Evolutionary conservation across 2,113 vertebrate species (phyloP).

Genomic region (Etheostoma cragini): DNA sequence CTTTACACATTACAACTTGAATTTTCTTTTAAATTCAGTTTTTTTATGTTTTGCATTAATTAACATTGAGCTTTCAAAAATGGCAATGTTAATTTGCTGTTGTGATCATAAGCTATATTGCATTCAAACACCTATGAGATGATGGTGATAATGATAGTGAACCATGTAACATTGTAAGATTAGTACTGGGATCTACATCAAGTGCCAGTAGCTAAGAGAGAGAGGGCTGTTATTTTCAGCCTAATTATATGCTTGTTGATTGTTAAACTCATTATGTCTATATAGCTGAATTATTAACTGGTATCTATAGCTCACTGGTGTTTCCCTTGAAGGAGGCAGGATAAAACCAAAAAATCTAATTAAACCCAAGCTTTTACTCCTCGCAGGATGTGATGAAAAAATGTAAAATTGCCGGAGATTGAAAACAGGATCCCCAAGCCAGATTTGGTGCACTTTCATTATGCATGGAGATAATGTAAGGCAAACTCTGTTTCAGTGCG

Average conservation of each 20-base stretch:
- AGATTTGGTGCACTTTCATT: constrained; percentile 19
- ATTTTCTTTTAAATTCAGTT: no score
- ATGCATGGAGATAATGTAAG: constrained; percentile 22
- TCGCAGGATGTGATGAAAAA: constrained; percentile 24
- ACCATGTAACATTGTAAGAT: background rate
- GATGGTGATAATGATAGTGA: background rate
- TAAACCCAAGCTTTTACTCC: constrained; percentile 8
- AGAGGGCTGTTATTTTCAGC: background rate
- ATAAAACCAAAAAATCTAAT: constrained; percentile 30
- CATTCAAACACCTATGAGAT: background rate
- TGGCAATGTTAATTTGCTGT: no score
- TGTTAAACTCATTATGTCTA: constrained; percentile 45
- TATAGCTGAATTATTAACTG: constrained; percentile 45
- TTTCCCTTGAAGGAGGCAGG: constrained; percentile 22
- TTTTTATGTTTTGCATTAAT: background rate
- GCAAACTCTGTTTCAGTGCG: constrained; percentile 11
- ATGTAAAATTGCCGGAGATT: constrained; percentile 22
- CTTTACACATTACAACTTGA: no score
- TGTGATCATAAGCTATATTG: background rate
- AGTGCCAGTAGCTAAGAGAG: background rate
- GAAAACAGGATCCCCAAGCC: constrained; percentile 16
- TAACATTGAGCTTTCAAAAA: no score
- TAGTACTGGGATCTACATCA: background rate
- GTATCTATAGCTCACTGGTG: constrained; percentile 33
- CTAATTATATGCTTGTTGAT: constrained; percentile 49